A percentile compares a stretch with the other conserved stretches of the same genome.
Evolutionary conservation across 2,797 vertebrate genomes (phyloP).

Genomic region (Gobio occitaniae): DNA sequence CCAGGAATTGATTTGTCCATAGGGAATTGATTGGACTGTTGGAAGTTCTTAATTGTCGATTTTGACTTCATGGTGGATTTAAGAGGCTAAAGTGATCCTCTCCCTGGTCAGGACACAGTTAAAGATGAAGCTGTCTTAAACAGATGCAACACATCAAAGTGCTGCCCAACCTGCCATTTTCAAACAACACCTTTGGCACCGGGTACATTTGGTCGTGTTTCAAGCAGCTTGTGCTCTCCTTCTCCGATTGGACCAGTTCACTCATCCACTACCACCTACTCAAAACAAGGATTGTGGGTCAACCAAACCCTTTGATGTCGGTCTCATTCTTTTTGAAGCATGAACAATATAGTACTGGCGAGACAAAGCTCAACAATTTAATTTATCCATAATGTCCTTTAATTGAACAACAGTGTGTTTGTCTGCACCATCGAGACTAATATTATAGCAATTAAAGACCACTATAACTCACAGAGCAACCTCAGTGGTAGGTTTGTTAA

Average conservation of each 20-base stretch:
- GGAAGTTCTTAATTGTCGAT: not conserved
- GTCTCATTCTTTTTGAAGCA: slow-evolving; percentile 35
- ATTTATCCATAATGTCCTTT: not conserved
- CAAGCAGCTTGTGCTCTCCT: slow-evolving; percentile 43
- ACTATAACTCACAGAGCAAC: not conserved
- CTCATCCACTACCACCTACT: slow-evolving; percentile 27
- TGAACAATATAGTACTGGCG: slow-evolving; percentile 15
- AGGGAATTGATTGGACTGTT: not conserved
- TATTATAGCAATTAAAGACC: not conserved
- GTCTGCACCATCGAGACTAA: not conserved
- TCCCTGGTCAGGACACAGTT: not conserved
- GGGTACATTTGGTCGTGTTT: slow-evolving; percentile 43
- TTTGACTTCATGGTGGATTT: not conserved
- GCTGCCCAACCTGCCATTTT: slow-evolving; percentile 38
- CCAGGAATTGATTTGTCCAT: not conserved
- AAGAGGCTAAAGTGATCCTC: not conserved
- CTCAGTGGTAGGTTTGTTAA: not conserved
- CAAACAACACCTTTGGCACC: slow-evolving; percentile 54
- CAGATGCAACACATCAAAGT: slow-evolving; percentile 46
- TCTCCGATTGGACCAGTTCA: slow-evolving; percentile 32
- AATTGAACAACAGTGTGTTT: slow-evolving; percentile 1
- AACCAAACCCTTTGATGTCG: slow-evolving; percentile 46
- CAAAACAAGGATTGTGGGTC: slow-evolving; percentile 33
- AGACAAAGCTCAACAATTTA: not conserved
- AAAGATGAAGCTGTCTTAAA: slow-evolving; percentile 14